A percentile compares a stretch with the other conserved stretches of the same genome.
These are phyloP conservation scores for Agriopis leucophaearia DNA, from an alignment of 2,888 invertebrate species.

Conservation along the genomic window DNA sequence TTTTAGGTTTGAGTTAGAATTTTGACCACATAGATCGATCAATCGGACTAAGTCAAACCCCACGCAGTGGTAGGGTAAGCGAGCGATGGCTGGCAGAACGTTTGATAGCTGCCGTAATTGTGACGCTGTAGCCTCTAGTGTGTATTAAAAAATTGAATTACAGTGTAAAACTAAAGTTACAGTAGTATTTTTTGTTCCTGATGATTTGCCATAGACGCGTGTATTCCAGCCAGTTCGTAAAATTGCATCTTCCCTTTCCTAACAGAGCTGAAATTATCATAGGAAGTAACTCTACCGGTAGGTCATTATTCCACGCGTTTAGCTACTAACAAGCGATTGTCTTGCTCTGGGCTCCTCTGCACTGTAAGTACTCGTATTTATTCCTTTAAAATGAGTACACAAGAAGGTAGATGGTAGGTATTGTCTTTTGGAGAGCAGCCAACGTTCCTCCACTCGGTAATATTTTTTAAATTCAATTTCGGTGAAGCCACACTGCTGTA, in stretches of 20 bases:
- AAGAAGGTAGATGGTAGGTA: constrained; percentile 70
- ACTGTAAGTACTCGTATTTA: constrained; percentile 65
- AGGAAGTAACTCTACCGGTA: constrained; percentile 37
- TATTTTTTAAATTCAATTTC: constrained; percentile 87
- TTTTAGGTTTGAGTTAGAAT: too few relatives aligned
- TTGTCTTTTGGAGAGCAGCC: constrained; percentile 84
- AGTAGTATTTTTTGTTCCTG: neutral
- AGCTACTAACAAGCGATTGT: constrained; percentile 62
- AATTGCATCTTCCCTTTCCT: constrained; percentile 19
- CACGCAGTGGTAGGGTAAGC: too few relatives aligned
- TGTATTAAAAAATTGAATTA: neutral
- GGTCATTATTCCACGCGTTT: constrained; percentile 54
- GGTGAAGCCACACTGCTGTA: constrained; percentile 81
- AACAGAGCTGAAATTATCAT: constrained; percentile 30
- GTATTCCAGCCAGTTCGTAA: constrained; percentile 1
- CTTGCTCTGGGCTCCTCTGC: constrained; percentile 55
- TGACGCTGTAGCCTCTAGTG: too few relatives aligned
- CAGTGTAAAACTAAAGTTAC: neutral
- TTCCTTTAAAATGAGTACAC: constrained; percentile 81
- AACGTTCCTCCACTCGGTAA: constrained; percentile 80
- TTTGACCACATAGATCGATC: too few relatives aligned
- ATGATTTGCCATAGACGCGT: neutral
- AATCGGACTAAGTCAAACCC: too few relatives aligned
- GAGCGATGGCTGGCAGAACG: too few relatives aligned
- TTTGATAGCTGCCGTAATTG: too few relatives aligned